Evolutionary conservation across 2,797 vertebrate genomes (phyloP), one percentile per base, ranked within the genome.

Genomic region (Clarias fuscus): DNA sequence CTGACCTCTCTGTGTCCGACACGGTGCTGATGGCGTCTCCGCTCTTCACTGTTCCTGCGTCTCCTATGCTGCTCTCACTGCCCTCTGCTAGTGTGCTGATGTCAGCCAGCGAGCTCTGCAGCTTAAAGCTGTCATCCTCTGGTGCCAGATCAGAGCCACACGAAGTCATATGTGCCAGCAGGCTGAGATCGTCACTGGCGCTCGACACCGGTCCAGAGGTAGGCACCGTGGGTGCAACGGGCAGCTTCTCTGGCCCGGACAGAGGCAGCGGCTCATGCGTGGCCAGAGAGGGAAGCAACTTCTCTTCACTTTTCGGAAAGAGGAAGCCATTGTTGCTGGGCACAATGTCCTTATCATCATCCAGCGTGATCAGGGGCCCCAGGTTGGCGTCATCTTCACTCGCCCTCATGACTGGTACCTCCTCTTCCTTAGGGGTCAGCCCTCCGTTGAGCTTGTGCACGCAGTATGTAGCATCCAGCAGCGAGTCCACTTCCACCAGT

Each of bases 1-100:
- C 98, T 0, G 98, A 99, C 92, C 97, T 96, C 94, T 99, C 98
- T 0, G 98, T 99, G 88, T 99, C 98, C 58, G 98, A 99, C 84
- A 97, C 96, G 84, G 96, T 96, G 93, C 98, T 99, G 91, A 96
- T 96, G 27, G 96, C 96, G 86, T 99, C 98, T 83, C 96, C 96
- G 1, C 95, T 94, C 88, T 95, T 98, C 75, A 91, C 92, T 53
- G 92, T 93, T 2, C 92, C 93, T 61, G 94, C 91, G 58, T 99
- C 98, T 8, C 94, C 96, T 71, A 97, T 96, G 64, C 95, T 92
- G 92, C 95, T 93, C 91, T 96, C 96, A 76, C 96, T 93, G 83
- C 96, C 97, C 87, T 98, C 97, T 43, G 97, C 96, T 58, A 98
- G 94, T 72, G 95, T 95, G 90, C 95, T 96, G 94, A 99, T 97